Conservation (phyloP, 2,797 vertebrate genomes). For the Microtus obscurus region DNA sequence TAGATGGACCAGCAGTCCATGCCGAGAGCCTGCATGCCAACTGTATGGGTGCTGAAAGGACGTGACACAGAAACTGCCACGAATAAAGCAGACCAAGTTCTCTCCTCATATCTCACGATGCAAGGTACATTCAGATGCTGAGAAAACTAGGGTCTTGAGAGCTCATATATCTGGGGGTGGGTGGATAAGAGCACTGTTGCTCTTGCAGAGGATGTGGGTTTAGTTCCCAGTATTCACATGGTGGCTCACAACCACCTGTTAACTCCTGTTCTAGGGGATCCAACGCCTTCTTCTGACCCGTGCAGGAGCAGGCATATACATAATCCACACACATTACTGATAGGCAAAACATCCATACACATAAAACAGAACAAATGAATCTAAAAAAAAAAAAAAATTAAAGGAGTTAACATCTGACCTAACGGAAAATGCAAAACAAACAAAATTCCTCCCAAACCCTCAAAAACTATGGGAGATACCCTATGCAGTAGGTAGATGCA, state of each 20-base stretch:
- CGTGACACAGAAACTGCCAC: neutral
- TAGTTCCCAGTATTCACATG: neutral
- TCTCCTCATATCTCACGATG: neutral
- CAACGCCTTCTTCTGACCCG: neutral
- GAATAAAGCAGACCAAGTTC: neutral
- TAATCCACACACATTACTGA: neutral
- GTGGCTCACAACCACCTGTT: neutral
- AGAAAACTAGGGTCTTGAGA: slow-evolving; percentile 2
- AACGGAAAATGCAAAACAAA: neutral
- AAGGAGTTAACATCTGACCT: neutral
- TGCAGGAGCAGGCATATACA: neutral
- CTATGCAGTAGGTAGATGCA: neutral
- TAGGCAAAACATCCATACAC: neutral
- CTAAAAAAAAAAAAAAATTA: neutral
- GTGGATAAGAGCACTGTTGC: neutral
- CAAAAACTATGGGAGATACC: neutral
- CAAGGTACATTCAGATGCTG: neutral
- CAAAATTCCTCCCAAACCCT: neutral
- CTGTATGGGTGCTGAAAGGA: neutral
- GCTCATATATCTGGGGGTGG: neutral
- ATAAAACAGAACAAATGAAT: neutral
- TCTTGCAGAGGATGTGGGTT: neutral
- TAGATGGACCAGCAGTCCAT: neutral
- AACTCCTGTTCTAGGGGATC: neutral
- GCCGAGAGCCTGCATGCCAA: neutral